phyloP scores from a whole-genome alignment of 2,797 vertebrate species.

The Pseudocheirus occidentalis region DNA sequence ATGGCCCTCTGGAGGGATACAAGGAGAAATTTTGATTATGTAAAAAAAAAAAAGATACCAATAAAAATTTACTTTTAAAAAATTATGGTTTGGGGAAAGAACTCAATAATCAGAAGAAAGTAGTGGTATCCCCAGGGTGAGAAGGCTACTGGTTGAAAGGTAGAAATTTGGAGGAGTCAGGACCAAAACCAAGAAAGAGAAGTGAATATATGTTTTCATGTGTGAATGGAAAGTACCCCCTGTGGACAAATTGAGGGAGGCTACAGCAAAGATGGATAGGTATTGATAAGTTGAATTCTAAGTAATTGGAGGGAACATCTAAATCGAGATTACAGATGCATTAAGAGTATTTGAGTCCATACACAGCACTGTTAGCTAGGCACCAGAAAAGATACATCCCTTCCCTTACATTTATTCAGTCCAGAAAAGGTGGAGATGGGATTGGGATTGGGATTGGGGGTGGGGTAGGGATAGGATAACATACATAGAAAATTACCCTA shows the following conservation, averaged over 20 bases:
- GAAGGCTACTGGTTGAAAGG: not conserved
- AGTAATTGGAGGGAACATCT: not conserved
- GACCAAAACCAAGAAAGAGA: not conserved
- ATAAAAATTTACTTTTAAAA: not conserved
- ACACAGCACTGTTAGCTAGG: not conserved
- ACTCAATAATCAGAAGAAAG: not conserved
- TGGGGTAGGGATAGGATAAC: not conserved
- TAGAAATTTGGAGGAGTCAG: not conserved
- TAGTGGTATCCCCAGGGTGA: not conserved
- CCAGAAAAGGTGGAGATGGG: not conserved
- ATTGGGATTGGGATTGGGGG: not conserved
- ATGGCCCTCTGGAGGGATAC: not conserved
- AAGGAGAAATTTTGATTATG: not conserved
- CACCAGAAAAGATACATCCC: not conserved
- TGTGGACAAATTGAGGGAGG: not conserved
- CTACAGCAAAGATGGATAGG: not conserved
- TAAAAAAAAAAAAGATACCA: not conserved
- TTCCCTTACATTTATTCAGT: not conserved
- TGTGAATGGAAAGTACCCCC: not conserved
- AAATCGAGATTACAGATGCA: not conserved
- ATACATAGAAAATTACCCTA: not conserved
- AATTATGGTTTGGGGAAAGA: not conserved
- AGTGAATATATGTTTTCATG: not conserved
- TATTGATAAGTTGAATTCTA: not conserved
- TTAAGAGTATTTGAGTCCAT: not conserved